Evolutionary conservation across 1,140 invertebrate genomes (phyloP).

Genomic region (Bombus picipes): DNA sequence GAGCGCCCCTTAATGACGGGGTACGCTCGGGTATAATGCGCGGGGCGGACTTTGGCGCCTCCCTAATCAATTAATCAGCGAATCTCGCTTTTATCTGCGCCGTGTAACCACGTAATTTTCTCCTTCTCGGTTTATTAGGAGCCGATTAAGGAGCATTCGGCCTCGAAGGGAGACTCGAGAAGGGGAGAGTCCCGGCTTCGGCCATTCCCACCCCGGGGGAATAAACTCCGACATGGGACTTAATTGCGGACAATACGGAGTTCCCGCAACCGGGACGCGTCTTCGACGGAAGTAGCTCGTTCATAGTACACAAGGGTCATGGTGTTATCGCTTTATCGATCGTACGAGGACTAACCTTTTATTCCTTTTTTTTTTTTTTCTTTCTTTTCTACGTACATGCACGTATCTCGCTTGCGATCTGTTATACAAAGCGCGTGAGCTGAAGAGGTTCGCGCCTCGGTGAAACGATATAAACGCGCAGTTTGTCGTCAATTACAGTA

Average conservation of each 20-base stretch:
- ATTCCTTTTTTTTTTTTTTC: neutral
- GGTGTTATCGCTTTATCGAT: conserved; percentile 59
- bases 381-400: neutral
- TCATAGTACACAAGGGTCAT: conserved; percentile 19
- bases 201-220: conserved; percentile 15
- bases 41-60: conserved; percentile 76
- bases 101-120: conserved; percentile 64
- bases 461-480: conserved; percentile 27
- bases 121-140: conserved; percentile 70
- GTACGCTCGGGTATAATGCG: conserved; percentile 71
- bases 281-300: conserved; percentile 55
- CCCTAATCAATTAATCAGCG: conserved; percentile 81
- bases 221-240: conserved; percentile 56
- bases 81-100: conserved; percentile 74
- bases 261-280: neutral
- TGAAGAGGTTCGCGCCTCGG: too few relatives aligned
- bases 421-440: too few relatives aligned
- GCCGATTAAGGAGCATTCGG: conserved; percentile 60
- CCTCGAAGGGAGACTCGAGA: neutral
- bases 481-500: conserved; percentile 36
- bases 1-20: conserved; percentile 73
- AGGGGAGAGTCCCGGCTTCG: conserved; percentile 28
- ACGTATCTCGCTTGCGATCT: neutral
- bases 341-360: neutral
- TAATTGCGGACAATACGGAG: conserved; percentile 57